Evolutionary conservation across 2,113 vertebrate species (phyloP).

Genomic region (Ariopsis seemanni): DNA sequence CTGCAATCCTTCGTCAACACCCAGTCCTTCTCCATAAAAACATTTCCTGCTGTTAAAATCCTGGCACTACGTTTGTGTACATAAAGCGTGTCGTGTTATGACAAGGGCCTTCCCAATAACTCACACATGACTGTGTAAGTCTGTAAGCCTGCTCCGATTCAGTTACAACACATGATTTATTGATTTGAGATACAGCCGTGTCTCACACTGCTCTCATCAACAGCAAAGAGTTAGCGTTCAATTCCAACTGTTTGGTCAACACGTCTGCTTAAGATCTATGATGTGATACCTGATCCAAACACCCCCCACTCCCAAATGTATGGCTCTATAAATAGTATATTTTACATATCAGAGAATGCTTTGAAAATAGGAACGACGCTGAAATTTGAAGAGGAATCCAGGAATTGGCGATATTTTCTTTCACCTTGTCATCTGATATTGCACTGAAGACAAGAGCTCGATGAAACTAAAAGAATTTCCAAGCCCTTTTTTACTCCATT

Average conservation of each 20-base stretch:
- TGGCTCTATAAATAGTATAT: not conserved
- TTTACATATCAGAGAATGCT: not conserved
- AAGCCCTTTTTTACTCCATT: conserved; percentile 14
- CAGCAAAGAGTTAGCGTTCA: conserved; percentile 30
- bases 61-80: conserved; percentile 48
- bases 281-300: conserved; percentile 32
- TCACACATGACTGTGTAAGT: conserved; percentile 47
- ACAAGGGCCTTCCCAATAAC: conserved; percentile 52
- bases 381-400: conserved; percentile 34
- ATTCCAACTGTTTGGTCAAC: conserved; percentile 47
- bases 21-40: conserved; percentile 52
- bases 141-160: conserved; percentile 40
- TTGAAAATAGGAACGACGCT: conserved; percentile 6
- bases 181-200: conserved; percentile 20
- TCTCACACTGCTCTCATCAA: conserved; percentile 6
- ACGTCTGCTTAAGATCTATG: conserved; percentile 32
- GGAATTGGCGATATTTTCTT: conserved; percentile 20
- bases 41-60: conserved; percentile 52
- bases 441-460: conserved; percentile 26
- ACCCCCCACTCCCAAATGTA: not conserved
- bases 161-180: conserved; percentile 48
- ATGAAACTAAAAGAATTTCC: conserved; percentile 40
- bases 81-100: conserved; percentile 54
- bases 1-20: conserved; percentile 57
- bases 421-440: conserved; percentile 41